Base-by-base conservation (phyloP, 2,888 invertebrate species). In the Chironomus riparius region DNA sequence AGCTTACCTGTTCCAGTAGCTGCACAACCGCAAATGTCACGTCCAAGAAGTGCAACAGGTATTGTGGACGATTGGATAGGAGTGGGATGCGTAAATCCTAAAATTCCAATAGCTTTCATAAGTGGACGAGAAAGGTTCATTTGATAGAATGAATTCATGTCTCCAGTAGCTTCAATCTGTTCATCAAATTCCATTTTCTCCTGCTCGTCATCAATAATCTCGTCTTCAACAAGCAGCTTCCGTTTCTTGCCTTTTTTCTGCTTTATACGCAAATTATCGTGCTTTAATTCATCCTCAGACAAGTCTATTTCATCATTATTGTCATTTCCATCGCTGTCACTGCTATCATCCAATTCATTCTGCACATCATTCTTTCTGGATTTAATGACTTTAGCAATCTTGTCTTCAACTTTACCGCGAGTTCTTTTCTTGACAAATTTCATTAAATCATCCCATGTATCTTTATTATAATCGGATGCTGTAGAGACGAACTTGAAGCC, bases 1-100 rank as follows among this genome's bases (percentile, higher is more conserved):
- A n/a, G n/a, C n/a, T n/a, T n/a, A n/a, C 13, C 15, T 50, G 15
- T 50, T 73, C 99, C 99, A 0, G 98, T 99, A 0, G 98, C 97
- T 38, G 99, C 98, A 86, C 98, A 99, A 10, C 97, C 99, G 85
- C 98, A 98, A 79, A 99, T 91, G 84, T 99, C 99, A 80, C 93
- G 90, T 15, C 98, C 96, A 79, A 94, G 86, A 77, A 99, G 85
- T 3, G 96, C 98, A 10, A 97, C 88, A 0, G 99, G 98, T 82
- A 99, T 94, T 0, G 97, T 95, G 0, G 96, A 92, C 0, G 95
- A 89, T 84, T 99, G 99, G 80, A 99, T 98, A 0, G 98, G 98
- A 0, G 99, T 99, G 0, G 99, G 98, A 81, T 94, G 93, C 4
- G 92, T 90, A 83, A 93, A 98, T 79, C 94, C 95, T 83, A 98